Evolutionary conservation across 2,888 invertebrate genomes (phyloP), one percentile per base, ranked within the genome.

Genomic region (Cylloceria caligata): DNA sequence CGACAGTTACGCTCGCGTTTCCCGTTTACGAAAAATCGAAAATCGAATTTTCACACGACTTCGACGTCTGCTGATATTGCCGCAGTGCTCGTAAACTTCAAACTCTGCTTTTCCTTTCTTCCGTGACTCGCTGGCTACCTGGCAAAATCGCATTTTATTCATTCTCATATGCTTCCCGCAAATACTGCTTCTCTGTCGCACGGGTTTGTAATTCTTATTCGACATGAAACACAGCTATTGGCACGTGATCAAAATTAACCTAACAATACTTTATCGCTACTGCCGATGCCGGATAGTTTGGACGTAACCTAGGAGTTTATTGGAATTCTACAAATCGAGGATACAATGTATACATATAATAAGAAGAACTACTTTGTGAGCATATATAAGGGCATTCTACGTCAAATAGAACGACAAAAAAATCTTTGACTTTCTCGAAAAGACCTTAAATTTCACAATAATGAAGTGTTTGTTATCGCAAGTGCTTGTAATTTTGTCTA

Each of bases 201-300:
- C 16, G 24, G 11, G 21, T 24, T 36, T 60, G 69, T 69, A 57
- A 80, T 74, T 80, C 45, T 49, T 52, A 69, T 69, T 75, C 62
- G 52, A 49, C 39, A 36, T 19, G 39, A 60, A 57, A 62, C 60
- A 34, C 16, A 13, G 57, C 57, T 34, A 52, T 57, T 80, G 80
- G 80, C 80, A 75, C 27, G 47, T 27, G 49, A 30, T 76, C 80
- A 76, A 80, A 71, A 80, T 36, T 42, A 24, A 71, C 57, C 49
- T 75, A 80, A 80, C 57, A 65, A 71, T 71, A 39, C 69, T 75
- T 75, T 75, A 80, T 80, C 71, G 75, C 21, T 13, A 49, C n/a
- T 27, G 42, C 19, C 71, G 16, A 57, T 30, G 52, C 27, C 39
- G 42, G 42, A 65, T 27, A 21, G 36, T 24, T 55, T 36, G 11